phyloP scores from a whole-genome alignment of 2,797 vertebrate species.

The Lacerta bilineata region DNA sequence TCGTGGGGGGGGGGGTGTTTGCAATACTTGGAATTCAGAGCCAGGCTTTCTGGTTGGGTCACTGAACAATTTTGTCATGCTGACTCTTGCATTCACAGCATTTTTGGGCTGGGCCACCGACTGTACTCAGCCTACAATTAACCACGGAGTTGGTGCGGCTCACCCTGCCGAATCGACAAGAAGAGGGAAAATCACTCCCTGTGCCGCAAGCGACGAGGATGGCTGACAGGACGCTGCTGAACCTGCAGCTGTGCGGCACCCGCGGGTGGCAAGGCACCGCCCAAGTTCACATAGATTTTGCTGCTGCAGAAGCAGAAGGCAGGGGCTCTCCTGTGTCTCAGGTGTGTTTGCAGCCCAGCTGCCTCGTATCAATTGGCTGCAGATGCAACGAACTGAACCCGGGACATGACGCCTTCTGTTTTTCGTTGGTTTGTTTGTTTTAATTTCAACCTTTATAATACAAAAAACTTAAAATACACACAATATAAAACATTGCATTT shows the following conservation, averaged over 20 bases:
- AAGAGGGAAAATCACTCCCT: neutral
- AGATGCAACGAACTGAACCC: neutral
- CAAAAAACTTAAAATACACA: too few species aligned
- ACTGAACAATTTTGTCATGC: neutral
- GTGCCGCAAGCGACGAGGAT: neutral
- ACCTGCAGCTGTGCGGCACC: neutral
- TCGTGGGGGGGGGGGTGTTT: too few species aligned
- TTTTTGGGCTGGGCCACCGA: neutral
- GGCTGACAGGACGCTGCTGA: neutral
- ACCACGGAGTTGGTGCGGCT: neutral
- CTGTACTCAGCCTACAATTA: neutral
- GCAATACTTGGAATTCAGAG: neutral
- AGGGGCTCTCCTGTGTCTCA: neutral
- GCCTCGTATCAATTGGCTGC: neutral
- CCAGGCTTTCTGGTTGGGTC: conserved; percentile 3
- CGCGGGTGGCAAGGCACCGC: neutral
- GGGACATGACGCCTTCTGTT: too few species aligned
- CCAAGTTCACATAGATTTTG: neutral
- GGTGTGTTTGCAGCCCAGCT: neutral
- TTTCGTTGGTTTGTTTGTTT: too few species aligned
- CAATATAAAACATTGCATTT: too few species aligned
- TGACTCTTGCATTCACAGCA: conserved; percentile 9
- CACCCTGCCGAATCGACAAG: conserved; percentile 1
- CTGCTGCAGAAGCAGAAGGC: neutral
- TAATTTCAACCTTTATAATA: too few species aligned